These are phyloP conservation scores for Scaptomyza hsui DNA, from an alignment of 1,140 invertebrate species.

Conservation along the genomic window DNA sequence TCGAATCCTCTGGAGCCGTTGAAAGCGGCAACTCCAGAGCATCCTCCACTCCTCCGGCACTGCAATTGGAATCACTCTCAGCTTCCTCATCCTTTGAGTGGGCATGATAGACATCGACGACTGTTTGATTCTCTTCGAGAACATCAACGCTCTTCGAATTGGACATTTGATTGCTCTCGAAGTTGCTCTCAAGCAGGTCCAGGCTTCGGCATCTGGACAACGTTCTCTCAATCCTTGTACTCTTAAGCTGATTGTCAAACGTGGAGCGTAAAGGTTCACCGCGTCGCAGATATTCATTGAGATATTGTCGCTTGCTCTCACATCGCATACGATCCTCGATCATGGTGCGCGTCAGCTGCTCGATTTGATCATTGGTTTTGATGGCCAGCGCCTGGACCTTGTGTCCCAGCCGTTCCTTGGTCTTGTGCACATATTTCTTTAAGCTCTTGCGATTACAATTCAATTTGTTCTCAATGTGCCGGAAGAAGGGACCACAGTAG, in stretches of 20 bases:
- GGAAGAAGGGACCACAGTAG: slow-evolving; percentile 91
- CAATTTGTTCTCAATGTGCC: slow-evolving; percentile 93
- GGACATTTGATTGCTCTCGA: slow-evolving; percentile 82
- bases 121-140: slow-evolving; percentile 56
- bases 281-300: slow-evolving; percentile 86
- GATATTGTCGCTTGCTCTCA: slow-evolving; percentile 87
- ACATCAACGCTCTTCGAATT: slow-evolving; percentile 71
- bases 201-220: slow-evolving; percentile 87
- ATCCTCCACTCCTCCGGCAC: slow-evolving; percentile 1
- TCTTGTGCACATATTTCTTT: slow-evolving; percentile 92
- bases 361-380: slow-evolving; percentile 90
- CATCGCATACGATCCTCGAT: slow-evolving; percentile 87
- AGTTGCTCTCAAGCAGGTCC: slow-evolving; percentile 85
- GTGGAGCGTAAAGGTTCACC: slow-evolving; percentile 66
- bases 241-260: slow-evolving; percentile 85
- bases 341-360: slow-evolving; percentile 88
- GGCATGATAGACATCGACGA: slow-evolving; percentile 62
- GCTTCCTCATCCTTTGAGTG: slow-evolving; percentile 43
- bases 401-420: slow-evolving; percentile 92
- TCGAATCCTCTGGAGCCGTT: slow-evolving; percentile 20
- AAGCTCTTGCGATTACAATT: slow-evolving; percentile 94
- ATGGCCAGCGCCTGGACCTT: slow-evolving; percentile 93
- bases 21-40: background rate
- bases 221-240: slow-evolving; percentile 85
- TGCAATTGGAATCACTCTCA: slow-evolving; percentile 48